Evolutionary conservation across 1,140 invertebrate species (phyloP).

Genomic region (Heliconius hermathena): DNA sequence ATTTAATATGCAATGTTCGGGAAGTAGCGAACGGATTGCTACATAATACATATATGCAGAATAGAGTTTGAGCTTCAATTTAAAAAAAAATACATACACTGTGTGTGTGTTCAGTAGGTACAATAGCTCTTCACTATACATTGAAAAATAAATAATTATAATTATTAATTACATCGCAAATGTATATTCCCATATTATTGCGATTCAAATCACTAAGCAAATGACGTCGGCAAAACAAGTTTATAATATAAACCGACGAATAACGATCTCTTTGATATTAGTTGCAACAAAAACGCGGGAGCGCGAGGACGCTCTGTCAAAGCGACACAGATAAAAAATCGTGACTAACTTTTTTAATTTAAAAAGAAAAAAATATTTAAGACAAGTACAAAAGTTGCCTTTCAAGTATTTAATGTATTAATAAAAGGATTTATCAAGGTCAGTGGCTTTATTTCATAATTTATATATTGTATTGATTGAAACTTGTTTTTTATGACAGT

Average conservation of each 20-base stretch:
- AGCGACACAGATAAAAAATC: not conserved
- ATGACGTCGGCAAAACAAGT: conserved; percentile 10
- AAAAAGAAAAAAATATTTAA: not conserved
- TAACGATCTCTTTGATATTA: not conserved
- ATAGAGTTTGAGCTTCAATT: too few relatives aligned
- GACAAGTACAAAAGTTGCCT: not conserved
- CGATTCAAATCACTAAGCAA: not conserved
- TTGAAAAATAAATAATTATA: not conserved
- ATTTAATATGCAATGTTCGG: too few relatives aligned
- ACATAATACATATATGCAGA: too few relatives aligned
- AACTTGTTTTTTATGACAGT: not conserved
- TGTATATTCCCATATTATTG: not conserved
- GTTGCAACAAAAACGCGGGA: conserved; percentile 7
- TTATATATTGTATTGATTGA: not conserved
- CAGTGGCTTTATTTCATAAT: conserved; percentile 8
- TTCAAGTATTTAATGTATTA: not conserved
- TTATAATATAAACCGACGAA: not conserved
- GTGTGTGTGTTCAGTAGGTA: too few relatives aligned
- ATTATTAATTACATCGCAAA: not conserved
- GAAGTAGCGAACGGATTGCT: too few relatives aligned
- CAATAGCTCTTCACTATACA: not conserved
- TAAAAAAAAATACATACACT: too few relatives aligned
- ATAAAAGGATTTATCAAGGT: conserved; percentile 17
- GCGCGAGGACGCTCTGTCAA: conserved; percentile 4
- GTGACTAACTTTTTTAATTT: not conserved